Conservation (phyloP, 2,113 vertebrate genomes). For the Connochaetes taurinus region DNA sequence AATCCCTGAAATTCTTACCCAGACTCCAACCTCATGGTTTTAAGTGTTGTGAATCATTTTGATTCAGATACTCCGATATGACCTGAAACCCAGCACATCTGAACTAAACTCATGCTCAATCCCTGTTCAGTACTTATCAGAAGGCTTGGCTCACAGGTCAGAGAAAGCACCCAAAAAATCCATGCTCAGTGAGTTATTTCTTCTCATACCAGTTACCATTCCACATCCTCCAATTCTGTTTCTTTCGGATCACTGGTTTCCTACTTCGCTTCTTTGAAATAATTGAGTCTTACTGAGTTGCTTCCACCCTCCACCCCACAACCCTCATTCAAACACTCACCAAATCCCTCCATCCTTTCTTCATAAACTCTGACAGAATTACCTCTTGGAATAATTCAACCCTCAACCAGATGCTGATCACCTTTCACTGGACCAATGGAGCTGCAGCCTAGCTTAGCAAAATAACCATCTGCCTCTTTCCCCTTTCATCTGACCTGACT, state of each 20-base stretch:
- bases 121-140: background rate
- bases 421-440: background rate
- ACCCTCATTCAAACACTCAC: background rate
- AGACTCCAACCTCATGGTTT: background rate
- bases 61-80: background rate
- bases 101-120: background rate
- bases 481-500: background rate
- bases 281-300: background rate
- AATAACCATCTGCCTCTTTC: background rate
- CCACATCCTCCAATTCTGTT: background rate
- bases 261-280: background rate
- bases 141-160: background rate
- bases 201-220: background rate
- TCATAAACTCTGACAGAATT: background rate
- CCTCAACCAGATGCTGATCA: background rate
- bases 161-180: background rate
- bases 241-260: background rate
- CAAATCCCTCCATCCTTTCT: background rate
- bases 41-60: background rate
- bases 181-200: background rate
- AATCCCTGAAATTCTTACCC: background rate
- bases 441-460: background rate
- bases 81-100: background rate
- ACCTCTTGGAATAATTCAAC: background rate
- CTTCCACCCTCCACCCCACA: rapidly evolving